Evolutionary conservation across 2,113 vertebrate genomes (phyloP), one percentile per base, ranked within the genome.

Genomic region (Indicator indicator): DNA sequence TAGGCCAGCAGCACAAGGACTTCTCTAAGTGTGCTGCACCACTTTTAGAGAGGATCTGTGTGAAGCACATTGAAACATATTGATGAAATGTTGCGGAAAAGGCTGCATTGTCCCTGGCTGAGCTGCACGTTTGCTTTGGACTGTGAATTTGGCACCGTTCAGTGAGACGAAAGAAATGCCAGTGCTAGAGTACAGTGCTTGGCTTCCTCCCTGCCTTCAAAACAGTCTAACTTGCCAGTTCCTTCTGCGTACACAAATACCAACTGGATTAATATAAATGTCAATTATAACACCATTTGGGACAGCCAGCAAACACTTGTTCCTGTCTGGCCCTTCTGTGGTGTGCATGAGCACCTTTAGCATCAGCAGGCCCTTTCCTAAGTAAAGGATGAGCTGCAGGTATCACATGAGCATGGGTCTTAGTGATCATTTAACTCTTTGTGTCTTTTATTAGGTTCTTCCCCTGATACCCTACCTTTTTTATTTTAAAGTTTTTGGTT

Each of bases 71-170:
- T 88, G 28, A 89, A 73, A 80, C 5, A 4, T 72, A 78, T 46
- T 87, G 85, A 65, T 88, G 59, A 94, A 88, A 88, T 90, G n/a
- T 91, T 95, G 85, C 95, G 88, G 85, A 91, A 89, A 80, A 88
- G 79, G 19, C 85, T 89, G 30, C 72, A 28, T 80, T 96, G 85
- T 86, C 56, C 63, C 69, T 91, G 56, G 52, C 75, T 77, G 52
- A 83, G 69, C 72, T 83, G n/a, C 74, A 54, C 67, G 40, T 95
- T 96, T 95, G 48, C 83, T 96, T 95, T 94, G 85, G 90, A 80
- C 42, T 67, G 26, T 94, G 85, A 50, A 64, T 94, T 96, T 95
- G 96, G 95, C 96, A 91, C 27, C 0, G 0, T 67, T 62, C 3
- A 76, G 60, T 63, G 75, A 83, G 88, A 85, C 0, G 2, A 94